These are phyloP conservation scores for Drosophila subpulchrella DNA, from an alignment of 1,140 invertebrate species.

Conservation along the genomic window DNA sequence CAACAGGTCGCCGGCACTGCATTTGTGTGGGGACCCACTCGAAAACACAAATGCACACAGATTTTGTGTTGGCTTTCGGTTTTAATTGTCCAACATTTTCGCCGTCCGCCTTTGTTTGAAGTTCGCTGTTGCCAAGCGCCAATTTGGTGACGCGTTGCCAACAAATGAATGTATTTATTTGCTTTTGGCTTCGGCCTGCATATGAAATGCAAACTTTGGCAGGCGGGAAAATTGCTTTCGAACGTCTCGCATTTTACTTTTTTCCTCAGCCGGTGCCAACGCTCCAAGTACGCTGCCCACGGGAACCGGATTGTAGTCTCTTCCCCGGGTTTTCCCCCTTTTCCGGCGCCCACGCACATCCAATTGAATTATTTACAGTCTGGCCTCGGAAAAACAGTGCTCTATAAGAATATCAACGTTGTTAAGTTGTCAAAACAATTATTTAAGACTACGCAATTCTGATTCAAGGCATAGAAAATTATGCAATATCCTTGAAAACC, in stretches of 20 bases:
- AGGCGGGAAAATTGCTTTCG: slow-evolving; percentile 14
- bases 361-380: slow-evolving; percentile 28
- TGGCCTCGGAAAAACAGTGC: neutral
- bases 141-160: slow-evolving; percentile 40
- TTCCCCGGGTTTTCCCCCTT: neutral
- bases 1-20: slow-evolving; percentile 37
- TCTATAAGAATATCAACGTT: neutral
- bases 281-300: slow-evolving; percentile 24
- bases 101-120: slow-evolving; percentile 36
- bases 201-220: slow-evolving; percentile 30
- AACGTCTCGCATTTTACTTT: slow-evolving; percentile 3
- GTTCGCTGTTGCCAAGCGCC: slow-evolving; percentile 58
- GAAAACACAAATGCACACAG: slow-evolving; percentile 14
- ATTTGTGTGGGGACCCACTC: slow-evolving; percentile 15
- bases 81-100: slow-evolving; percentile 35
- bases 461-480: neutral
- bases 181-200: slow-evolving; percentile 39
- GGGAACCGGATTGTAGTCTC: slow-evolving; percentile 22
- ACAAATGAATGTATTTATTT: slow-evolving; percentile 44
- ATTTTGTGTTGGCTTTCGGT: slow-evolving; percentile 30
- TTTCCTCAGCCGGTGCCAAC: slow-evolving; percentile 18
- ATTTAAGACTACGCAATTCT: neutral
- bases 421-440: neutral
- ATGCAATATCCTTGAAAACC: neutral
- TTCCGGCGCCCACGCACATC: slow-evolving; percentile 35